Evolutionary conservation across 2,113 vertebrate species (phyloP).

Genomic region (Campylorhamphus procurvoides): DNA sequence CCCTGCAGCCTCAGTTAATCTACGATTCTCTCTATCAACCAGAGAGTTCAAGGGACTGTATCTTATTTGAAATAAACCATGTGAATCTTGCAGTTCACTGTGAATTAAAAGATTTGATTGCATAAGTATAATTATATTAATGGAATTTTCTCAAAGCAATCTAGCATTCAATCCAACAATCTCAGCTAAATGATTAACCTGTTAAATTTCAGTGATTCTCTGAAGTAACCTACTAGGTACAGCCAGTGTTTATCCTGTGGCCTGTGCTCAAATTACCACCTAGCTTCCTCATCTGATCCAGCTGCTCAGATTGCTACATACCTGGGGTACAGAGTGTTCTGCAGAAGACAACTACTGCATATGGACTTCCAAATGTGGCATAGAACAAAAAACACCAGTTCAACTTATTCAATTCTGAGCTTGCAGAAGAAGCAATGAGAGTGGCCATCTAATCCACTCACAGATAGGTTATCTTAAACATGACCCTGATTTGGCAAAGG

Average conservation of each 20-base stretch:
- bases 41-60: background rate
- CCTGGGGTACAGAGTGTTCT: background rate
- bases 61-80: background rate
- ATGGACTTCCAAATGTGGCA: background rate
- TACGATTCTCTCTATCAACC: background rate
- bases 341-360: background rate
- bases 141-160: constrained; percentile 23
- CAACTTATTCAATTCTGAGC: background rate
- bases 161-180: background rate
- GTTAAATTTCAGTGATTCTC: background rate
- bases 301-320: background rate
- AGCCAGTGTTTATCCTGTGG: background rate
- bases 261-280: background rate
- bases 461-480: background rate
- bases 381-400: background rate
- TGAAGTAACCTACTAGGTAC: background rate
- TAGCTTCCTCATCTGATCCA: background rate
- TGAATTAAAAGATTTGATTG: background rate
- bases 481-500: background rate
- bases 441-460: background rate
- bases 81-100: background rate
- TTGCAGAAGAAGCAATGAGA: background rate
- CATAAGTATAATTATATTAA: background rate
- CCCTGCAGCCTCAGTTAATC: background rate
- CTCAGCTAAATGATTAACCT: constrained; percentile 15